Conservation (phyloP, 2,888 invertebrate species). For the Dermolepida albohirtum region DNA sequence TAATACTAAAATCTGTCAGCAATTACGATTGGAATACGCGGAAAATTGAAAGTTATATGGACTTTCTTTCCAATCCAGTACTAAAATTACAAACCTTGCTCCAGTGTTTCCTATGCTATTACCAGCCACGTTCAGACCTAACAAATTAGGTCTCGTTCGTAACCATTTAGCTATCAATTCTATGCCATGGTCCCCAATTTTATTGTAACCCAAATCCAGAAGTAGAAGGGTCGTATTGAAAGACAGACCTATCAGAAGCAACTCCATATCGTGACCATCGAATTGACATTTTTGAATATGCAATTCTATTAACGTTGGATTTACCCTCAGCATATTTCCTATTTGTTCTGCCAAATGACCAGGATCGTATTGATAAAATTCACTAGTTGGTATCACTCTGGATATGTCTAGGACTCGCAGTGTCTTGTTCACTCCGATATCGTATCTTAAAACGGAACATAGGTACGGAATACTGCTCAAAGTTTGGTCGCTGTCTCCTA, state of each 20-base stretch:
- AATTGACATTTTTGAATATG: constrained; percentile 73
- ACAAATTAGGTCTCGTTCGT: constrained; percentile 65
- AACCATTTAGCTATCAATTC: constrained; percentile 70
- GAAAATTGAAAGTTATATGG: no score
- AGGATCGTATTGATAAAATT: constrained; percentile 54
- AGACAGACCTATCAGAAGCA: constrained; percentile 67
- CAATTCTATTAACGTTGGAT: constrained; percentile 67
- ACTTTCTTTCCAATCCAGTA: no score
- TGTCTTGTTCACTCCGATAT: constrained; percentile 53
- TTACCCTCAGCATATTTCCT: constrained; percentile 60
- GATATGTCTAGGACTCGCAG: constrained; percentile 60
- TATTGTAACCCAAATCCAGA: constrained; percentile 72
- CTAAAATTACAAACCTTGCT: constrained; percentile 61
- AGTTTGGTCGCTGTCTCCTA: constrained; percentile 71
- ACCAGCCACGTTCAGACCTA: constrained; percentile 69
- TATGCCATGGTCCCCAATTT: constrained; percentile 71
- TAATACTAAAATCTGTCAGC: no score
- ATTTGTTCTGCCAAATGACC: constrained; percentile 57
- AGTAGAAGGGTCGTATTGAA: constrained; percentile 68
- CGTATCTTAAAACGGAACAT: constrained; percentile 53
- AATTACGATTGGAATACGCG: no score
- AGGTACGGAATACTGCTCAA: constrained; percentile 66
- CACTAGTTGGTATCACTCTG: constrained; percentile 56
- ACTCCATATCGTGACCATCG: constrained; percentile 72
- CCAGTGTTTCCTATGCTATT: constrained; percentile 71